Evolutionary conservation across 1,140 invertebrate species (phyloP), one percentile per base, ranked within the genome.

Genomic region (Drosophila nigrodunni): DNA sequence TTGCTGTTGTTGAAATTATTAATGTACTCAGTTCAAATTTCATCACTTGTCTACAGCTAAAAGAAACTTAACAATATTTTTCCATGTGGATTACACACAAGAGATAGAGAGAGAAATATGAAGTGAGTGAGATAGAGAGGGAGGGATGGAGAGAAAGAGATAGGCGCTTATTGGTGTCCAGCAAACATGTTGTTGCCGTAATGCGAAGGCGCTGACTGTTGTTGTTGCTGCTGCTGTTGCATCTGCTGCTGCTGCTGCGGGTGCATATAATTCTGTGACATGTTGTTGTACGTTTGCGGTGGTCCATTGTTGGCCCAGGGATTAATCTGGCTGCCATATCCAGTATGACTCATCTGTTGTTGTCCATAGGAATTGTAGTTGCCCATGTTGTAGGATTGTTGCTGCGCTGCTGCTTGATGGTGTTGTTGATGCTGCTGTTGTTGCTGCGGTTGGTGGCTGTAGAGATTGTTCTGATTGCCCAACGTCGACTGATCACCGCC

Each of bases 251-350:
- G 65, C 5, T 52, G 74, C 7, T 71, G 77, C 25, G 66, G 86
- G 25, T 81, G 85, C n/a, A 43, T 43, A 7, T n/a, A 43, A 13
- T 43, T 43, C 10, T 34, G 70, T 37, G 43, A 52, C 58, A 82
- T 67, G 35, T 68, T 77, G 15, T 64, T 73, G 3, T 47, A 82
- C 5, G 54, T 30, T 43, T 79, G 82, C 0, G 78, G 54, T 0
- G 82, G 66, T 13, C 61, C 78, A 61, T 79, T 87, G 57, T 74
- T 87, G 37, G 50, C 76, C 82, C 82, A 87, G 13, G 82, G 68
- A 70, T 82, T 82, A 0, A 87, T 62, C 50, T 34, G 68, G 1
- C 52, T 52, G 0, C 50, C 65, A 8, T 60, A 75, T 18, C 50
- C 62, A 37, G 30, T 18, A 34, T 50, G 15, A n/a, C 41, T 64